Base-by-base conservation (phyloP, 2,888 invertebrate genomes). In the Fragum whitleyi region DNA sequence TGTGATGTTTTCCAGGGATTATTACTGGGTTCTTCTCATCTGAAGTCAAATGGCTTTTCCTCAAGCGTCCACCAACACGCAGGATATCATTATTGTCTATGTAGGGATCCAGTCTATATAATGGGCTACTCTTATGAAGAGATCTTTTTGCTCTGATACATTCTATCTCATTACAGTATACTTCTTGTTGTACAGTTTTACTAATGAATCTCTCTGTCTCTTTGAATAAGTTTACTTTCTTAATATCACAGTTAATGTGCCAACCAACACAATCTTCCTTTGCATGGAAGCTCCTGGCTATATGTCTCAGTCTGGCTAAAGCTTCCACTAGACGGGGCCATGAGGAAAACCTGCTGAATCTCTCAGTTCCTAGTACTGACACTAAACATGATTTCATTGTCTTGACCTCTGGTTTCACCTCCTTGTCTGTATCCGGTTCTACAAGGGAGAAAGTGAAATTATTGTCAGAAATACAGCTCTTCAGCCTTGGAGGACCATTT, bases 1-100 rank as follows among this genome's bases (percentile, higher is more conserved):
- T 65, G 53, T 86, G 82, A 26, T 74, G 70, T 29, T 70, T 79
- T n/a, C 74, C 79, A 16, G 79, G 65, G 1, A 79, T 62, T 19
- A 75, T 72, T 19, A 79, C 16, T 39, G 72, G 75, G 21, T 69
- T 70, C 67, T 75, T 79, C 59, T 79, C 79, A 23, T 28, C 65
- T 28, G 71, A 71, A 19, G 53, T 26, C 59, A 75, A n/a, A 7
- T 26, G 19, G 21, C 47, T 61, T 21, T 39, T 61, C 6, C 28
- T 69, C 9, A 76, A 36, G 5, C 75, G 61, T 2, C 76, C 76
- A 68, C 76, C 80, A 19, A 80, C 76, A 39, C 72, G 47, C 19
- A 80, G 32, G 9, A 80, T 2, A 9, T 71, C 73, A 55, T 68
- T 29, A n/a, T n/a, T 21, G 28, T 76, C 80, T 14, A 79, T 0